Percentiles rank a stretch among this genome's conserved stretches.
Conservation (phyloP, 2,797 vertebrate genomes). For the Urocyon cinereoargenteus region DNA sequence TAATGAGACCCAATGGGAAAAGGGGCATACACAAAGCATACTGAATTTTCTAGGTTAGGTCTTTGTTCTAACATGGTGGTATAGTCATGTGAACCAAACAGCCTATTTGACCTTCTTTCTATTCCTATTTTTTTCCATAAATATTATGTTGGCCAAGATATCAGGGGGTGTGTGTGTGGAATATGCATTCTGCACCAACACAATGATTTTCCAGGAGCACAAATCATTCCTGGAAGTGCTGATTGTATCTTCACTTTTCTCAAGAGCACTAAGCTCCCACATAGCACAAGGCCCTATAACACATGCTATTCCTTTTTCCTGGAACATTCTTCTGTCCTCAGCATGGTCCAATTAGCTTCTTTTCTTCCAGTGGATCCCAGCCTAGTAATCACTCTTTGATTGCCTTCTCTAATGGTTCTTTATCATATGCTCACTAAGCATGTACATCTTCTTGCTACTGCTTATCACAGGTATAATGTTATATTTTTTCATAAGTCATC, state of each 20-base stretch:
- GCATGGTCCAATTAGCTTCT: not conserved
- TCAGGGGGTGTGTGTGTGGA: not conserved
- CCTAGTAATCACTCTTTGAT: not conserved
- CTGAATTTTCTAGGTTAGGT: not conserved
- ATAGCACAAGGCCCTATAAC: not conserved
- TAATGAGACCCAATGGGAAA: not conserved
- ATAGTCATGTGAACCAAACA: not conserved
- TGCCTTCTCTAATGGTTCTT: not conserved
- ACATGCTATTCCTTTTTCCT: not conserved
- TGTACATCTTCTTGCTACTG: not conserved
- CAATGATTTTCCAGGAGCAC: not conserved
- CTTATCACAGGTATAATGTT: not conserved
- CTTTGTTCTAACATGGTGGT: not conserved
- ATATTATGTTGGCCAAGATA: not conserved
- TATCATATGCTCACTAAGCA: not conserved
- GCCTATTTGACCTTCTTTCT: not conserved
- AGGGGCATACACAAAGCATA: not conserved
- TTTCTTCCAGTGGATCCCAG: not conserved
- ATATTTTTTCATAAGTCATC: not conserved
- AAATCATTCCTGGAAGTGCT: not conserved
- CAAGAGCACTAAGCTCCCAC: not conserved
- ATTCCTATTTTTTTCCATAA: not conserved
- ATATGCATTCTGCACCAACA: not conserved
- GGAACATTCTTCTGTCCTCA: not conserved
- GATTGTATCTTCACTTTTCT: not conserved